Base-by-base conservation (phyloP, 2,797 vertebrate genomes). In the Acropternis orthonyx region DNA sequence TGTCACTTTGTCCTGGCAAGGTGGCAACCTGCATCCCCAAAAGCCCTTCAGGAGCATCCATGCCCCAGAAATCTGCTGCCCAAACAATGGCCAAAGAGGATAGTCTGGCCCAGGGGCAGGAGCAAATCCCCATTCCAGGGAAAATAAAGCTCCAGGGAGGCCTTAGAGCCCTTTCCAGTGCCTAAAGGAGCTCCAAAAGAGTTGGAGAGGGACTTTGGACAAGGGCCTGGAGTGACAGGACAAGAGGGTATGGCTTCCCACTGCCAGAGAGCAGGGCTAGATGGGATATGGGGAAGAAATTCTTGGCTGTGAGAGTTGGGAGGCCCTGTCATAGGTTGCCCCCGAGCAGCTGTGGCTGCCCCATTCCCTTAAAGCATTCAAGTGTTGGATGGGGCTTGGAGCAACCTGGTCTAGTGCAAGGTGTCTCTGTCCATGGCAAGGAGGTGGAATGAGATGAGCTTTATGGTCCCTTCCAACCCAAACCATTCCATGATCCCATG, bases 21-120 rank as follows among this genome's bases (percentile, higher is more conserved):
- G 54, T 49, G 69, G 6, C 74, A 34, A 6, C 4, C 12, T n/a
- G n/a, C 23, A 2, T 34, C 27, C 39, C 19, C 34, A 43, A 12
- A 34, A 81, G 6, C 22, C 28, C 46, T 32, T 23, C 0, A 0
- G 24, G 14, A 81, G 32, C 41, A 6, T 20, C 41, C 30, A 0
- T 28, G 27, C 4, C 43, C 1, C 1, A 46, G 51, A 23, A 62
- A 48, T 27, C 43, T 62, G 51, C 46, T 77, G 24, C 16, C 15
- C 36, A 17, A 59, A 4, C 0, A 1, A 17, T 71, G 73, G 34
- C 67, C 12, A 5, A 2, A 20, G 24, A 4, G 3, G 32, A 54
- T 67, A 16, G 43, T 63, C 39, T 26, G 37, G 12, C 32, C 0
- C 0, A 8, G 36, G 36, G 22, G 23, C 28, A 46, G 46, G 56